A percentile compares a stretch with the other conserved stretches of the same genome.
Evolutionary conservation across 2,113 vertebrate genomes (phyloP).

Genomic region (Calonectris borealis): DNA sequence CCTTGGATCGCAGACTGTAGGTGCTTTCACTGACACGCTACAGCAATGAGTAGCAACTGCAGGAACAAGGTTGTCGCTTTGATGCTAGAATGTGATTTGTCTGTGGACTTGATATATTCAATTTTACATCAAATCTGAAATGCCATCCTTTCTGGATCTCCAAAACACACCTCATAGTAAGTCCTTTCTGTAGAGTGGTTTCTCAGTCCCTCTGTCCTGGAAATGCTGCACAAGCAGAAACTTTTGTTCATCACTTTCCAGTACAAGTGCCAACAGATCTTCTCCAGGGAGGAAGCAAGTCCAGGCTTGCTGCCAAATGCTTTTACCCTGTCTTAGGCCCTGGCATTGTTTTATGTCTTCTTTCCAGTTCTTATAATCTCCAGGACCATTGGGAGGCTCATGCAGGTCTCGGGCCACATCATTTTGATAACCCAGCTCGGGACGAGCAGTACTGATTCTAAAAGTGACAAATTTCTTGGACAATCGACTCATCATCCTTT

Average conservation of each 20-base stretch:
- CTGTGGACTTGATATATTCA: not conserved
- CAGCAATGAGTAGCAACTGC: fast-evolving
- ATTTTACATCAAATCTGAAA: not conserved
- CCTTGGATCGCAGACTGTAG: not conserved
- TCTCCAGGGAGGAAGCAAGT: not conserved
- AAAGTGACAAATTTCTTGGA: not conserved
- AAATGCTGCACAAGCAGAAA: not conserved
- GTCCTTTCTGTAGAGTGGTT: not conserved
- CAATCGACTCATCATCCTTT: not conserved
- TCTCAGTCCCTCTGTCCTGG: not conserved
- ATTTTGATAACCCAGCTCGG: not conserved
- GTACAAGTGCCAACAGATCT: not conserved
- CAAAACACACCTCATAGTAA: not conserved
- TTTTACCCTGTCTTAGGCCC: not conserved
- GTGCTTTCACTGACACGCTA: not conserved
- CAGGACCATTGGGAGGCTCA: not conserved
- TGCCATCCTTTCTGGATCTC: not conserved
- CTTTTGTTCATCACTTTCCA: not conserved
- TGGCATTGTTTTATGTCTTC: not conserved
- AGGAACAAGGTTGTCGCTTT: not conserved
- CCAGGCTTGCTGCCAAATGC: not conserved
- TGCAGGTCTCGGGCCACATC: not conserved
- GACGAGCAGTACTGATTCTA: not conserved
- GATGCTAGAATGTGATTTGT: not conserved
- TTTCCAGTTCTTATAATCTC: not conserved